These are phyloP conservation scores for Ammodramus savannarum DNA, from an alignment of 2,113 vertebrate species.

Conservation along the genomic window DNA sequence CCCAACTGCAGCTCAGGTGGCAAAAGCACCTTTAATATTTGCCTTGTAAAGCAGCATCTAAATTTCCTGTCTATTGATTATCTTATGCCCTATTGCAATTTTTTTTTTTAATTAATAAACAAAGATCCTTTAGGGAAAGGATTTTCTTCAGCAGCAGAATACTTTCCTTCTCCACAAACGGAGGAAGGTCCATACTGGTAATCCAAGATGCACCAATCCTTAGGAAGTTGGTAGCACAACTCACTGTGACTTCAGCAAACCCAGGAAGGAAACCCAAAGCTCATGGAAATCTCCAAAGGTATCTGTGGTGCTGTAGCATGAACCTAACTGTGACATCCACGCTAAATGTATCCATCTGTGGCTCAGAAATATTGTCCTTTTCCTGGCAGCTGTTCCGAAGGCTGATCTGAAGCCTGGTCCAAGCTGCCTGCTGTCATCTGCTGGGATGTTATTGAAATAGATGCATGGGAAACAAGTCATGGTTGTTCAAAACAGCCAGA, in stretches of 20 bases:
- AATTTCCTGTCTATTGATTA: not conserved
- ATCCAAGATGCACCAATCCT: not conserved
- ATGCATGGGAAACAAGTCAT: not conserved
- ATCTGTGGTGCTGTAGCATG: not conserved
- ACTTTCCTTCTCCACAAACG: not conserved
- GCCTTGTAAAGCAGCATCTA: not conserved
- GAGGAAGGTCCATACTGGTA: not conserved
- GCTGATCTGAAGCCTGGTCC: not conserved
- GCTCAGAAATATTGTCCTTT: not conserved
- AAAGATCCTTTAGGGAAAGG: not conserved
- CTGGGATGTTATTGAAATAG: not conserved
- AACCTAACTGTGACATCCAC: not conserved
- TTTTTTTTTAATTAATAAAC: not conserved
- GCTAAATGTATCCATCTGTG: not conserved
- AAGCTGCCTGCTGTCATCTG: conserved; percentile 7
- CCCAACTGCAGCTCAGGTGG: not conserved
- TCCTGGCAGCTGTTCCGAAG: not conserved
- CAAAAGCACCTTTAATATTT: not conserved
- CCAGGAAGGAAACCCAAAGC: not conserved
- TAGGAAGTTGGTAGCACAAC: not conserved
- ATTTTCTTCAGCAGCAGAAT: not conserved
- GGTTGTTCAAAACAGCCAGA: not conserved
- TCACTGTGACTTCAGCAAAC: not conserved
- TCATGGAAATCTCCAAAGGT: not conserved
- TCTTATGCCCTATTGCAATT: not conserved